Percentiles rank a stretch among this genome's conserved stretches.
These are phyloP conservation scores for Patella pellucida DNA, from an alignment of 2,888 invertebrate genomes.

Conservation along the genomic window DNA sequence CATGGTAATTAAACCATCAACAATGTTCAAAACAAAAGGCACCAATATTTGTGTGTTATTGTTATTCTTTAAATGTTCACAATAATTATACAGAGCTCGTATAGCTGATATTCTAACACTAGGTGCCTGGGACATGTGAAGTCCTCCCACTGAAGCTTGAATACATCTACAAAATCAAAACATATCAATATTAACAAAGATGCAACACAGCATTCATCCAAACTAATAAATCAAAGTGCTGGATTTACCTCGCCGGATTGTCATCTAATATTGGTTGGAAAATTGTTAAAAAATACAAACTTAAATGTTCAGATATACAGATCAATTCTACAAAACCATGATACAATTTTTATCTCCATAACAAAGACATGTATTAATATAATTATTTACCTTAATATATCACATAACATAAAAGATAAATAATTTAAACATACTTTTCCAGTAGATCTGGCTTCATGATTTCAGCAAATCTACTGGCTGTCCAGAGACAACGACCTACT, in stretches of 20 bases:
- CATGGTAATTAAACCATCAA: conserved; percentile 75
- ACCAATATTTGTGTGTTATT: conserved; percentile 71
- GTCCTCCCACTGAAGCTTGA: conserved; percentile 75
- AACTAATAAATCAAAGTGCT: too few species aligned
- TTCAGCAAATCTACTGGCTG: conserved; percentile 74
- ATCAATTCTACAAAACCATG: too few species aligned
- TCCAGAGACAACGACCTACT: conserved; percentile 75
- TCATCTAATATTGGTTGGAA: too few species aligned
- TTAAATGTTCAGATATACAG: too few species aligned
- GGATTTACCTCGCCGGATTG: too few species aligned
- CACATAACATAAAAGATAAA: too few species aligned
- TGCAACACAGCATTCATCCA: too few species aligned
- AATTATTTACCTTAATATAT: too few species aligned
- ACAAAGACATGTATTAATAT: too few species aligned
- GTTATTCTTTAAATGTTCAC: conserved; percentile 74
- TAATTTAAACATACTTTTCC: conserved; percentile 61
- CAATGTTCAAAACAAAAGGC: conserved; percentile 73
- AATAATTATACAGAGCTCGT: conserved; percentile 74
- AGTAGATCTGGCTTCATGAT: conserved; percentile 73
- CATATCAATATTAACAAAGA: not conserved
- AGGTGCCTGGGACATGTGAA: conserved; percentile 74
- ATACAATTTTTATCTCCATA: too few species aligned
- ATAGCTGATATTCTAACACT: conserved; percentile 76
- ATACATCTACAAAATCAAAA: conserved; percentile 69
- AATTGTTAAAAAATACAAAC: too few species aligned